Evolutionary conservation across 1,140 invertebrate species (phyloP).

Genomic region (Pachypeltis micranthus): DNA sequence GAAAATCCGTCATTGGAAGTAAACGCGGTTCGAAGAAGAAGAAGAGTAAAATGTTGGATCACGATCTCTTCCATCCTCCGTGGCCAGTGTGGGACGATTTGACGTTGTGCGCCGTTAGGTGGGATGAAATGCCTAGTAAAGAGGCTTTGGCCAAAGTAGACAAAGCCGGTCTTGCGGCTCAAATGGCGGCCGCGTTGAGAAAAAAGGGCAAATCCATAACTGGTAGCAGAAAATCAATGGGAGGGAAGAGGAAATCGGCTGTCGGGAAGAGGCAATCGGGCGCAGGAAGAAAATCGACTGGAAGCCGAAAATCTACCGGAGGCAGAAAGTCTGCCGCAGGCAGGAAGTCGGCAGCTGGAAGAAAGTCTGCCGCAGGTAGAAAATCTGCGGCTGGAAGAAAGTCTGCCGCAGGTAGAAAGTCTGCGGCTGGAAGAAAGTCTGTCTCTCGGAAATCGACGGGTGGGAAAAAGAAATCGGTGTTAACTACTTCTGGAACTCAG

Average conservation of each 20-base stretch:
- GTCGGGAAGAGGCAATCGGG: not conserved
- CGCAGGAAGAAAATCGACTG: not conserved
- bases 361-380: not conserved
- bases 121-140: not conserved
- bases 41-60: too few relatives aligned
- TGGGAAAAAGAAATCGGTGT: not conserved
- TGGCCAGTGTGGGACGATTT: not conserved
- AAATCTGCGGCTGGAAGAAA: not conserved
- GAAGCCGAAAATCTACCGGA: not conserved
- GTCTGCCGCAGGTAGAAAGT: not conserved
- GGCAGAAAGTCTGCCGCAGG: not conserved
- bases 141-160: not conserved
- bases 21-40: too few relatives aligned
- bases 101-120: not conserved
- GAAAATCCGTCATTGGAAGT: too few relatives aligned
- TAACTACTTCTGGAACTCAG: not conserved
- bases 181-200: not conserved
- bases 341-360: not conserved
- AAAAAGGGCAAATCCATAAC: not conserved
- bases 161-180: not conserved
- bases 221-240: not conserved
- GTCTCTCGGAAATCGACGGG: not conserved
- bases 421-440: not conserved
- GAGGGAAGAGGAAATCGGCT: not conserved
- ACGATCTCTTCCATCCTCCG: not conserved